Evolutionary conservation across 2,888 invertebrate species (phyloP), one percentile per base, ranked within the genome.

Genomic region (Leucania comma): DNA sequence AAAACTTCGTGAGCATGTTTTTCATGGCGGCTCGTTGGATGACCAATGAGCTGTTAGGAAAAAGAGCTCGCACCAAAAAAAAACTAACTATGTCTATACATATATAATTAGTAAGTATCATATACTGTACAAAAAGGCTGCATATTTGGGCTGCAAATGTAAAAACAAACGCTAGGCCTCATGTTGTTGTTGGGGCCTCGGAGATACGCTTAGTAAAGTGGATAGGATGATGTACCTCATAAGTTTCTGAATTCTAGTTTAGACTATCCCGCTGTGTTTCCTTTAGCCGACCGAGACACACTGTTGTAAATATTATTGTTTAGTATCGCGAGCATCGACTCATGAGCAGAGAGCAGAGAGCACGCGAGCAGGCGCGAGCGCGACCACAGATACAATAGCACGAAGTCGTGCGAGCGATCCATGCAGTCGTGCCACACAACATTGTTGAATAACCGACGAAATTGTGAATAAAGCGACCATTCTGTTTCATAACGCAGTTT

Each of bases 171-270:
- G 92, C 89, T 90, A 90, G 93, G 93, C 90, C 93, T 90, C 93
- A 89, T 90, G 91, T 91, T 89, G 85, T 89, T 87, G 85, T 89
- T 93, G 94, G 91, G 94, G 93, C 91, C 91, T 90, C 87, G 92
- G 92, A 90, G 91, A 95, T 96, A 95, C 95, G 95, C 95, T 96
- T 96, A 96, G 94, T 95, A 93, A 95, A 91, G 90, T 92, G 92
- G 90, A 89, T 95, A 95, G 94, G 92, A 91, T 86, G 90, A 88
- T 90, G 89, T 94, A 95, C 93, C 93, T 93, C 92, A 88, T 94
- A 94, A 94, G 94, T 92, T 92, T 92, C 93, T 90, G 91, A 91
- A 90, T 90, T 90, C 67, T 87, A 91, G 92, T 87, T 84, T 91
- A 92, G 92, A 89, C 86, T 65, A 85, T 60, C 51, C 54, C 71